Conservation (phyloP, 2,113 vertebrate genomes). For the Diphyllodes magnificus region DNA sequence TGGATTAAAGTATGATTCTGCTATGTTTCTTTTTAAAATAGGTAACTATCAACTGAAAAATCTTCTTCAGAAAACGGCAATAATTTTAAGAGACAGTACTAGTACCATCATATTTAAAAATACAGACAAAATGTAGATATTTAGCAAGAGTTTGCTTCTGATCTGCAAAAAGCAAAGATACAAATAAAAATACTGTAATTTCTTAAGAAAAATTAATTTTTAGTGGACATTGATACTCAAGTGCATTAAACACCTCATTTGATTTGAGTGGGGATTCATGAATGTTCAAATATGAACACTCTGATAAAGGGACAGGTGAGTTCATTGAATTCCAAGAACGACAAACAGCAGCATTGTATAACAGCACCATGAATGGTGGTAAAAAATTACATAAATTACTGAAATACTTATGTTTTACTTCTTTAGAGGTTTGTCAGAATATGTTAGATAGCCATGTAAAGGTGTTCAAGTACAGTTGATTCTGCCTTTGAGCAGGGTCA, state of each 20-base stretch:
- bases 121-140: neutral
- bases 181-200: neutral
- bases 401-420: neutral
- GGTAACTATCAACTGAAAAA: neutral
- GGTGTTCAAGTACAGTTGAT: neutral
- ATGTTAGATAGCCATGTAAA: neutral
- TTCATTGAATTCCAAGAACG: neutral
- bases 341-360: neutral
- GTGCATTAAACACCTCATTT: neutral
- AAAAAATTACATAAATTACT: neutral
- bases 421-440: neutral
- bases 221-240: neutral
- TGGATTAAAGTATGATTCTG: neutral
- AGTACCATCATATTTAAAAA: neutral
- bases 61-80: neutral
- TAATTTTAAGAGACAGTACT: neutral
- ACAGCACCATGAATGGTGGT: neutral
- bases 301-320: neutral
- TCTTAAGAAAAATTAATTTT: neutral
- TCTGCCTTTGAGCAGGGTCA: neutral
- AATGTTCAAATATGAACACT: neutral
- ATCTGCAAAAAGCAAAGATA: neutral
- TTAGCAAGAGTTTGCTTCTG: neutral
- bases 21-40: neutral
- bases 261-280: neutral